A percentile compares a stretch with the other conserved stretches of the same genome.
These are phyloP conservation scores for Tokudaia tokunoshimensis DNA, from an alignment of 2,797 vertebrate species.

Conservation along the genomic window DNA sequence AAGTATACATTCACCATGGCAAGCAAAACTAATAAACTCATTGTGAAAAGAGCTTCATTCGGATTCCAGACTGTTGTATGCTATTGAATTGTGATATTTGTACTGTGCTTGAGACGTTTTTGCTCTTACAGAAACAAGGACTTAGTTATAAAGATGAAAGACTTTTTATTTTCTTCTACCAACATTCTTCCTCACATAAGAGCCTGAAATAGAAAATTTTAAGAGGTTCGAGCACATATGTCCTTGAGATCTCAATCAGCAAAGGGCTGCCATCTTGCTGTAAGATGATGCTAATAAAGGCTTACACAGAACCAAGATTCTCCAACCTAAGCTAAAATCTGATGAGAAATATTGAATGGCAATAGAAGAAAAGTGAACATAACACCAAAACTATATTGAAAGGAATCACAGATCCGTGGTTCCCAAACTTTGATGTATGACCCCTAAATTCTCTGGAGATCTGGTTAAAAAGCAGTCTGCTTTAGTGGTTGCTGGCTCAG, in stretches of 20 bases:
- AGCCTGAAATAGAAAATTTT: not conserved
- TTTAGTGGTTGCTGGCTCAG: not conserved
- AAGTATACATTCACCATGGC: not conserved
- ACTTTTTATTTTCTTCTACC: not conserved
- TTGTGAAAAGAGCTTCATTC: not conserved
- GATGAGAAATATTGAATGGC: not conserved
- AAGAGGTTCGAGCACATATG: not conserved
- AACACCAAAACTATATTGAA: not conserved
- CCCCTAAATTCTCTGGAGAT: not conserved
- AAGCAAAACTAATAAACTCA: not conserved
- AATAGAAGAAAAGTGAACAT: not conserved
- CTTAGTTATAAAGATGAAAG: not conserved
- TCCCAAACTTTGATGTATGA: not conserved
- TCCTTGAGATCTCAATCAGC: not conserved
- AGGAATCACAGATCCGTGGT: not conserved
- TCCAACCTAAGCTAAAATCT: not conserved
- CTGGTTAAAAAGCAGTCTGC: not conserved
- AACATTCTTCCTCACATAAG: not conserved
- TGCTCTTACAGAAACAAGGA: not conserved
- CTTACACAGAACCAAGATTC: not conserved
- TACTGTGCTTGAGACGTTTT: not conserved
- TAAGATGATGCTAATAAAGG: not conserved
- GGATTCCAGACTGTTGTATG: not conserved
- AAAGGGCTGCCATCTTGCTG: not conserved
- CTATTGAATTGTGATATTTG: not conserved